phyloP scores from a whole-genome alignment of 2,113 vertebrate species.

The Tragulus kanchil region DNA sequence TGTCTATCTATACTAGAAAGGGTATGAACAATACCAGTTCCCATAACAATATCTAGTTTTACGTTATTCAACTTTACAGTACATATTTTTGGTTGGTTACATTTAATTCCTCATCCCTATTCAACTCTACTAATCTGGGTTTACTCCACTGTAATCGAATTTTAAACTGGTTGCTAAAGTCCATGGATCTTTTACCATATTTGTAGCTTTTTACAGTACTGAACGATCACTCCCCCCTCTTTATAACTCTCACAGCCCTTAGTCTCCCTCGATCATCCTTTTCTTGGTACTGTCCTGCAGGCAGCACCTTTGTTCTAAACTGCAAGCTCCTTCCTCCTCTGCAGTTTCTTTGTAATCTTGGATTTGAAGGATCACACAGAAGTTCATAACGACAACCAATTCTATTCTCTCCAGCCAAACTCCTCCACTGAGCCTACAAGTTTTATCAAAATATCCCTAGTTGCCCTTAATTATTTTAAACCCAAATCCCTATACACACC shows the following conservation, averaged over 20 bases:
- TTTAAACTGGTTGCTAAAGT: slow-evolving; percentile 18
- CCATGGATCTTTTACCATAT: not conserved
- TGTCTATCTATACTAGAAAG: slow-evolving; percentile 14
- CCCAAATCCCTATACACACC: not conserved
- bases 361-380: not conserved
- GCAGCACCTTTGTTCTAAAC: not conserved
- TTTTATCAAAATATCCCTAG: not conserved
- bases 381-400: not conserved
- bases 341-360: slow-evolving; percentile 28
- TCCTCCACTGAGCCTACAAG: not conserved
- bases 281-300: not conserved
- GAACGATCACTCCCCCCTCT: not conserved
- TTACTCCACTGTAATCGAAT: not conserved
- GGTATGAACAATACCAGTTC: not conserved
- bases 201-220: not conserved
- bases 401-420: not conserved
- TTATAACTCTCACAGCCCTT: not conserved
- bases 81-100: not conserved
- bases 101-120: slow-evolving; percentile 6
- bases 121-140: not conserved
- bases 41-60: not conserved
- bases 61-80: slow-evolving; percentile 2
- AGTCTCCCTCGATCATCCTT: not conserved
- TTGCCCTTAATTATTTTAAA: slow-evolving; percentile 27
- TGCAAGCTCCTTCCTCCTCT: not conserved